These are phyloP conservation scores for Eumaeus atala DNA, from an alignment of 1,140 invertebrate genomes.

Conservation along the genomic window DNA sequence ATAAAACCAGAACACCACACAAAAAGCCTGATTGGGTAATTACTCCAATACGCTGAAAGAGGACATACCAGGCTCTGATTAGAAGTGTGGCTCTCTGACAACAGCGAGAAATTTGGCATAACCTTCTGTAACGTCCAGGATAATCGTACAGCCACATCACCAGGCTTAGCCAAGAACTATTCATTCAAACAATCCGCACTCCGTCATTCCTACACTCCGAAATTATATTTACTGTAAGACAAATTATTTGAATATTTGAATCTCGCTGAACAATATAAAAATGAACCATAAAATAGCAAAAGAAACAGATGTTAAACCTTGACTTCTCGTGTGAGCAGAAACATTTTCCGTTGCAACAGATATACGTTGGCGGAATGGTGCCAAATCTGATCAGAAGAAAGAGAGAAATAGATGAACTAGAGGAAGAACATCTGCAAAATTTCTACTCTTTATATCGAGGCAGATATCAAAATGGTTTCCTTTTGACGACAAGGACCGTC, in stretches of 20 bases:
- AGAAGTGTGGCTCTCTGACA: too few species aligned
- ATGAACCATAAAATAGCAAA: slow-evolving; percentile 3
- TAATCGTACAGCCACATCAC: too few species aligned
- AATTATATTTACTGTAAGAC: slow-evolving; percentile 33
- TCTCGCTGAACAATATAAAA: slow-evolving; percentile 29
- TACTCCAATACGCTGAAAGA: too few species aligned
- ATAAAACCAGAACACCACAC: too few species aligned
- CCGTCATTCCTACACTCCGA: slow-evolving; percentile 39
- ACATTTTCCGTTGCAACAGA: not conserved
- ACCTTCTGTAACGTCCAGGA: too few species aligned
- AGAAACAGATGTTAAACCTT: slow-evolving; percentile 1
- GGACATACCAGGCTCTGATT: too few species aligned
- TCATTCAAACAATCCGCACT: too few species aligned
- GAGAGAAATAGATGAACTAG: not conserved
- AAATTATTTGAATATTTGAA: slow-evolving; percentile 25
- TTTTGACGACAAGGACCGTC: slow-evolving; percentile 27
- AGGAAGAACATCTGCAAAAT: not conserved
- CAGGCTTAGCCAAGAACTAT: too few species aligned
- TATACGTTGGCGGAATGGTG: slow-evolving; percentile 7
- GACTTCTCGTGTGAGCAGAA: not conserved
- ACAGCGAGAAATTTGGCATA: too few species aligned
- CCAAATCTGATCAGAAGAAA: not conserved
- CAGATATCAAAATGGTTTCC: slow-evolving; percentile 25
- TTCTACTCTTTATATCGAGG: slow-evolving; percentile 23
- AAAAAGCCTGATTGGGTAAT: too few species aligned